These are phyloP conservation scores for Tetrao urogallus DNA, from an alignment of 2,113 vertebrate genomes.

Conservation along the genomic window DNA sequence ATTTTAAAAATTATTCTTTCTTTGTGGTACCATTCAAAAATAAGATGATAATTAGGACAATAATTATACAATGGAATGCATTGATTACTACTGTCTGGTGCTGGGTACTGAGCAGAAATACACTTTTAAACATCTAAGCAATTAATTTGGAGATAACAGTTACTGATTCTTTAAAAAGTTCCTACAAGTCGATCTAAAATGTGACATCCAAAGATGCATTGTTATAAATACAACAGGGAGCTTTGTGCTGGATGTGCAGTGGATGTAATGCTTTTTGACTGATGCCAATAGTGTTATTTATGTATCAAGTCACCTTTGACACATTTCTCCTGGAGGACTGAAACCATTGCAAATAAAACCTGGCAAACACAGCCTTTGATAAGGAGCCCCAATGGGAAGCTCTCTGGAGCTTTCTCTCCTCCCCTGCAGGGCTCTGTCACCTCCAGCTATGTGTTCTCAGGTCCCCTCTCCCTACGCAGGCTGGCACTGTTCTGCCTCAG, in stretches of 20 bases:
- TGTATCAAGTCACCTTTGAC: conserved; percentile 70
- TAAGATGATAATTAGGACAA: conserved; percentile 24
- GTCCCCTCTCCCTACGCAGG: not conserved
- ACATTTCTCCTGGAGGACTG: conserved; percentile 50
- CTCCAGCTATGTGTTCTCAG: not conserved
- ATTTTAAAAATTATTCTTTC: not conserved
- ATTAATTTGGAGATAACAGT: conserved; percentile 56
- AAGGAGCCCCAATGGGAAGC: not conserved
- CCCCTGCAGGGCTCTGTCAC: not conserved
- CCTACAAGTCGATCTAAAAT: conserved; percentile 42
- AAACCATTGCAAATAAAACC: conserved; percentile 52
- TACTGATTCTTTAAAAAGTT: conserved; percentile 57
- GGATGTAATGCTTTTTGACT: conserved; percentile 15
- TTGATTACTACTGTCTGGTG: conserved; percentile 21
- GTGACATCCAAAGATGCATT: conserved; percentile 35
- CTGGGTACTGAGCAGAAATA: conserved; percentile 28
- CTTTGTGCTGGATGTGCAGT: conserved; percentile 2
- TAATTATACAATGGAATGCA: conserved; percentile 24
- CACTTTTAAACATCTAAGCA: conserved; percentile 29
- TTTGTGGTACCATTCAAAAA: conserved; percentile 25
- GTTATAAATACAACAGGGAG: conserved; percentile 45
- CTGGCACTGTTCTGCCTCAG: not conserved
- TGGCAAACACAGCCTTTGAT: not conserved
- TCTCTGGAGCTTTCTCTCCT: not conserved
- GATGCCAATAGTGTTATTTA: conserved; percentile 59